Base-by-base conservation (phyloP, 1,140 invertebrate species). In the roundworm (Caenorhabditis elegans) region DNA sequence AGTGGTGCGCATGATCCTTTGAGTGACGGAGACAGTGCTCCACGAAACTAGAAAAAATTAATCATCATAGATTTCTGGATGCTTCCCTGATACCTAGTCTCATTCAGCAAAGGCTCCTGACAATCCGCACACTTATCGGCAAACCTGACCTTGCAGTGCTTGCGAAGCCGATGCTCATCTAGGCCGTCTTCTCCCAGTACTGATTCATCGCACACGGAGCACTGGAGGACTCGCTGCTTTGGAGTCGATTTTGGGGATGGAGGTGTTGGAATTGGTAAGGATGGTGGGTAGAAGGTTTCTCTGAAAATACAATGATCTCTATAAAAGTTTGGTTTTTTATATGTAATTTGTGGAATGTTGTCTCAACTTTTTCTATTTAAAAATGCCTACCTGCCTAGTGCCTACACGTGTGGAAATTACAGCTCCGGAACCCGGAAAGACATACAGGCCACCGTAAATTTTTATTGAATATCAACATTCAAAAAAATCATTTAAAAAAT, bases 81-180 rank as follows among this genome's bases (percentile, higher is more conserved):
- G n/a, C n/a, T n/a, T n/a, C n/a, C n/a, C n/a, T n/a, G n/a, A n/a
- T 43, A 43, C 39, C 39, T 78, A 15, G 60, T 39, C 8, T 82
- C 22, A 22, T 43, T 55, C 0, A 48, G 24, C 15, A 86, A 31
- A 5, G 19, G 39, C 13, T 76, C 47, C 36, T 82, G 78, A 65
- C 86, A 86, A 31, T 86, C 81, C 3, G 79, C 86, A 43, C 86
- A 86, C 15, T 78, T 78, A 76, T 86, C 82, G 31, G 85, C 46
- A n/a, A 51, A 39, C 8, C 76, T 60, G 3, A 86, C 85, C 49
- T 87, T 86, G 82, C 86, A 86, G 49, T 86, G 86, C 43, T 70
- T 55, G 22, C 70, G 43, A 3, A 86, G 82, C 0, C 86, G 86
- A 76, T 86, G 86, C 28, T 79, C 53, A 55, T 86, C 86, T 1